Evolutionary conservation across 2,797 vertebrate species (phyloP), one percentile per base, ranked within the genome.

Genomic region (Luscinia megarhynchos): DNA sequence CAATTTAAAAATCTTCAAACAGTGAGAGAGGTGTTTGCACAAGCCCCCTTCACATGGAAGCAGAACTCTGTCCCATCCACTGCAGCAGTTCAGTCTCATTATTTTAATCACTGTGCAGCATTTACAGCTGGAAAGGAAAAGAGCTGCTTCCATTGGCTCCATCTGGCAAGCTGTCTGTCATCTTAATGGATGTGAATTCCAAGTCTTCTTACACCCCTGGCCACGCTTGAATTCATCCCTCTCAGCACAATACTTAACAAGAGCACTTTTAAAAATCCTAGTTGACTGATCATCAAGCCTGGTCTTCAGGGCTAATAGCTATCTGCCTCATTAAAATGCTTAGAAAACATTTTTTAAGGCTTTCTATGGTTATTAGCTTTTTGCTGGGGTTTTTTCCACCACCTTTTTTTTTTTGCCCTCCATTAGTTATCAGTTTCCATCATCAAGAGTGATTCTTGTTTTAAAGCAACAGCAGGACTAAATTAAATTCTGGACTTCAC

Each of bases 101-200:
- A 92, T 87, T 96, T 94, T 94, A 94, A 93, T 94, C 76, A 88
- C 80, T 53, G 38, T 34, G 46, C 43, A 89, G 78, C 54, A 73
- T 84, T 95, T 89, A 84, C 26, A 90, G 74, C 41, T 96, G 85
- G 93, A 81, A 89, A 97, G 79, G 26, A 53, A 76, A 74, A 82
- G 29, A 12, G 69, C 29, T 94, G 43, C 40, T 92, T 95, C 58
- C n/a, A 77, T 15, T 94, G 74, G 63, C 45, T 94, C 70, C 77
- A 87, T 93, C 93, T 93, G 93, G 74, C 67, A 89, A 90, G 75
- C 36, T 75, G 48, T 84, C 91, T 91, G 67, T 89, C 74, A 94
- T 89, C 92, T 84, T 95, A 95, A 95, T 78, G 61, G 85, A 79
- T 12, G 3, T 32, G 50, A 54, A 58, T 94, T 95, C 79, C 68